Conservation (phyloP, 2,888 invertebrate genomes). For the Octodonta nipae region DNA sequence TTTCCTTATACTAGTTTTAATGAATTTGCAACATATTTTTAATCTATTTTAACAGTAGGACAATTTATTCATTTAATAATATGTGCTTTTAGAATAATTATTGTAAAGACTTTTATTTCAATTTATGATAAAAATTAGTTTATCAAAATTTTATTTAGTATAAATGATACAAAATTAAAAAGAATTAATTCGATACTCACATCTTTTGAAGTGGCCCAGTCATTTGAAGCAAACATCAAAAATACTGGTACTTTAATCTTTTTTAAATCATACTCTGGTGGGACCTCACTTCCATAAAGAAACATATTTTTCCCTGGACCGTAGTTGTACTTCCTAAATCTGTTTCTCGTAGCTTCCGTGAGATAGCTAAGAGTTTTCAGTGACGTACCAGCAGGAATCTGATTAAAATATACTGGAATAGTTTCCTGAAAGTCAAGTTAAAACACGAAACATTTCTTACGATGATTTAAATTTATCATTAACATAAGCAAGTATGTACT, state of each 20-base stretch:
- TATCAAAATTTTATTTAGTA: no score
- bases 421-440: slow-evolving; percentile 27
- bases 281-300: slow-evolving; percentile 39
- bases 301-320: slow-evolving; percentile 38
- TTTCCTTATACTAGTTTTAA: no score
- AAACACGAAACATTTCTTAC: no score
- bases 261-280: slow-evolving; percentile 44
- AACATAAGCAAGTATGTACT: slow-evolving; percentile 11
- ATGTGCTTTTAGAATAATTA: no score
- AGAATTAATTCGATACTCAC: slow-evolving; percentile 30
- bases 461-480: no score
- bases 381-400: slow-evolving; percentile 29
- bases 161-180: no score
- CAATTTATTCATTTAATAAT: no score
- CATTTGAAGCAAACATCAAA: slow-evolving; percentile 49
- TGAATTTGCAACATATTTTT: no score
- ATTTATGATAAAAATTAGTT: no score
- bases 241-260: slow-evolving; percentile 46
- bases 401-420: slow-evolving; percentile 28
- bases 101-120: no score
- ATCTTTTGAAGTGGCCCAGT: slow-evolving; percentile 44
- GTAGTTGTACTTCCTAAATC: slow-evolving; percentile 45
- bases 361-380: slow-evolving; percentile 27
- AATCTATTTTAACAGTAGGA: no score
- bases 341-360: slow-evolving; percentile 23